A percentile compares a stretch with the other conserved stretches of the same genome.
Evolutionary conservation across 2,888 invertebrate genomes (phyloP).

Genomic region (Ceriagrion tenellum): DNA sequence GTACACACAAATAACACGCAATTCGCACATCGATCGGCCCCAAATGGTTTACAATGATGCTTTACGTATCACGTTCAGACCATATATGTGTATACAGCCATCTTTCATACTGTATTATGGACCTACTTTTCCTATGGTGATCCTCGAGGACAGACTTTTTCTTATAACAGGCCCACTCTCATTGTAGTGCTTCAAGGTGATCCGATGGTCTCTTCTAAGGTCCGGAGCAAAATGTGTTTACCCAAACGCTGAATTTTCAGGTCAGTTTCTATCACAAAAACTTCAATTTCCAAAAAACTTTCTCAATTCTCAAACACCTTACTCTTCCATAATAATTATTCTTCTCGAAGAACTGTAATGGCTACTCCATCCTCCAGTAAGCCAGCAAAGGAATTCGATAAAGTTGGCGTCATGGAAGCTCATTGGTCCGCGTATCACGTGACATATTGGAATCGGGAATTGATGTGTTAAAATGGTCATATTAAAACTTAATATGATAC

Average conservation of each 20-base stretch:
- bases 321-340: neutral
- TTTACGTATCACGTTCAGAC: neutral
- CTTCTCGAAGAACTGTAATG: neutral
- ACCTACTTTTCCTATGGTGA: constrained; percentile 65
- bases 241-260: neutral
- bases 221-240: constrained; percentile 24
- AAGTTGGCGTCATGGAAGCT: neutral
- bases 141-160: constrained; percentile 48
- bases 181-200: constrained; percentile 19
- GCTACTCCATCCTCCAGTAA: neutral
- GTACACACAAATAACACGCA: too few relatives aligned
- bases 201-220: constrained; percentile 5
- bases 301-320: neutral
- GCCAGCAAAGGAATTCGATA: neutral
- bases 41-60: neutral
- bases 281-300: neutral
- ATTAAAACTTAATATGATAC: neutral
- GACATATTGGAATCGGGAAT: neutral
- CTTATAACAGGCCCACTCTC: constrained; percentile 46
- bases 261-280: neutral
- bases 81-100: neutral
- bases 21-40: too few relatives aligned
- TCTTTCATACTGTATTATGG: constrained; percentile 42
- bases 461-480: neutral
- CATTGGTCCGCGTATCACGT: constrained; percentile 16